These are phyloP conservation scores for Lasioglossum pauxillum DNA, from an alignment of 2,888 invertebrate genomes.

Conservation along the genomic window DNA sequence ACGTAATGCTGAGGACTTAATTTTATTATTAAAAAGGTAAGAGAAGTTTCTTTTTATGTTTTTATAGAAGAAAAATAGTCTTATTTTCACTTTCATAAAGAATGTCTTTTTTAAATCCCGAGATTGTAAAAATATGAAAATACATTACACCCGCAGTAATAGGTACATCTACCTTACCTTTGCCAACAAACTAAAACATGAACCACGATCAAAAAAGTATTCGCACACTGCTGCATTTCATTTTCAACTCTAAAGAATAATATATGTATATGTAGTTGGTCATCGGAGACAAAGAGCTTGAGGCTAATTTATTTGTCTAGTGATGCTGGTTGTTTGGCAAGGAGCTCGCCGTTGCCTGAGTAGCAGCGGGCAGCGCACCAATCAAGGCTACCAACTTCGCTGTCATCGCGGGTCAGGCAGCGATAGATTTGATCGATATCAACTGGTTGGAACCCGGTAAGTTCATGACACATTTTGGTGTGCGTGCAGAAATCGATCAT, in stretches of 20 bases:
- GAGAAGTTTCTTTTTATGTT: too few relatives aligned
- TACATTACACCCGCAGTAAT: too few relatives aligned
- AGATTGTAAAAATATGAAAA: too few relatives aligned
- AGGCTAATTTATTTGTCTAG: slow-evolving; percentile 60
- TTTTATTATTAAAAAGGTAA: too few relatives aligned
- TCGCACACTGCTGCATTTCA: not conserved
- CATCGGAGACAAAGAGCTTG: not conserved
- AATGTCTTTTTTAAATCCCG: too few relatives aligned
- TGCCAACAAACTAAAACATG: not conserved
- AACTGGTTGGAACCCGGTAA: slow-evolving; percentile 76
- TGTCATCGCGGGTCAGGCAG: slow-evolving; percentile 71
- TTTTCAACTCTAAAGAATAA: not conserved
- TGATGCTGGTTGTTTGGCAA: slow-evolving; percentile 82
- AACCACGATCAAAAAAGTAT: not conserved
- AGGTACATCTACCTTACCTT: too few relatives aligned
- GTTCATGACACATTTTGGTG: slow-evolving; percentile 44
- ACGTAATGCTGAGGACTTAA: too few relatives aligned
- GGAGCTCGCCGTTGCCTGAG: slow-evolving; percentile 81
- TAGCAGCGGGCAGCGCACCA: slow-evolving; percentile 79
- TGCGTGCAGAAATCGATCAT: not conserved
- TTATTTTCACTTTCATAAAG: too few relatives aligned
- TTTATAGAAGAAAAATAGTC: too few relatives aligned
- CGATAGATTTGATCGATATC: slow-evolving; percentile 78
- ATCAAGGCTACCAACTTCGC: slow-evolving; percentile 73
- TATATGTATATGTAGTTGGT: not conserved